These are phyloP conservation scores for Chrysodeixis includens DNA, from an alignment of 2,888 invertebrate species.

Conservation along the genomic window DNA sequence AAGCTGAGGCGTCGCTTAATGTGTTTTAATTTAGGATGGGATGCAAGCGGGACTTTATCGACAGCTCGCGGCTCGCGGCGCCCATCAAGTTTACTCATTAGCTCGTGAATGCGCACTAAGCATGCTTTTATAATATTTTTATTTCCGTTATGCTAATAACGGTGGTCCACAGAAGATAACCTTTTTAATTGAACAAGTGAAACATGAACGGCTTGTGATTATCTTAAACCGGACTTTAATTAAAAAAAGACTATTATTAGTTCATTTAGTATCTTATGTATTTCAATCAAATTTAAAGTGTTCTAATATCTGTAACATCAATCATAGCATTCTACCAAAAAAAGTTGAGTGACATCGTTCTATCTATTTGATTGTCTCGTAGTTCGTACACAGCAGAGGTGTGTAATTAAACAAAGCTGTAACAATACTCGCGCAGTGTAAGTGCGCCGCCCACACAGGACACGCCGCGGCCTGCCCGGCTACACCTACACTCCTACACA, in stretches of 20 bases:
- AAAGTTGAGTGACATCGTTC: constrained; percentile 8
- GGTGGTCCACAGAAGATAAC: constrained; percentile 10
- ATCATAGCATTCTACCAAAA: neutral
- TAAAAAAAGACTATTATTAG: neutral
- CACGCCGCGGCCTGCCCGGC: constrained; percentile 40
- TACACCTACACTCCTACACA: neutral
- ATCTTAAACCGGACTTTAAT: neutral
- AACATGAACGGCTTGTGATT: neutral
- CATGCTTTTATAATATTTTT: constrained; percentile 32
- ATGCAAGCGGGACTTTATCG: constrained; percentile 24
- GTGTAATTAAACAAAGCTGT: constrained; percentile 51
- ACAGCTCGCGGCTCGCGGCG: constrained; percentile 21
- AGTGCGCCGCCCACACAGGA: constrained; percentile 51
- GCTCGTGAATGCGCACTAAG: constrained; percentile 25
- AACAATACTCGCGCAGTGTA: constrained; percentile 47
- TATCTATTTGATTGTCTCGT: constrained; percentile 5
- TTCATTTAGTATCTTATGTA: neutral
- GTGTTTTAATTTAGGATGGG: constrained; percentile 23
- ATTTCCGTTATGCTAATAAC: constrained; percentile 20
- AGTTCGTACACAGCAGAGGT: constrained; percentile 9
- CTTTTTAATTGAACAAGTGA: constrained; percentile 2
- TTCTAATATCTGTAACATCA: neutral
- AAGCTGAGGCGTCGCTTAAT: constrained; percentile 10
- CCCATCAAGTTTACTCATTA: constrained; percentile 43
- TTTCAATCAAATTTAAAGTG: neutral